Evolutionary conservation across 2,797 vertebrate species (phyloP), one percentile per base, ranked within the genome.

Genomic region (Falco peregrinus): DNA sequence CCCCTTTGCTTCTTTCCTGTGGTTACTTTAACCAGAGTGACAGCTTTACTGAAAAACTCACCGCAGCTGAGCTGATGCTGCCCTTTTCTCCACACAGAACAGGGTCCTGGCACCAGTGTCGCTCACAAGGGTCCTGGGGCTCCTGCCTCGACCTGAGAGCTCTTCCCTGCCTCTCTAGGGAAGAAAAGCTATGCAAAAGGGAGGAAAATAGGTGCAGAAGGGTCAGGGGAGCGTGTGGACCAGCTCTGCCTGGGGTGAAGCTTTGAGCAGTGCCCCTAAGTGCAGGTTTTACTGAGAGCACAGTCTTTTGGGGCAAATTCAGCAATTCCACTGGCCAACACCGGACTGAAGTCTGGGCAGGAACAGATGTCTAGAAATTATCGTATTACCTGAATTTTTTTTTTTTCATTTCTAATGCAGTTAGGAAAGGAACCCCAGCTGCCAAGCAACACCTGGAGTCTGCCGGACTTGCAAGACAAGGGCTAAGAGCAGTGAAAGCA

Each of bases 41-140:
- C 94, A 96, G 95, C 94, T 87, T 97, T 97, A 96, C 97, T 94
- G 97, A 97, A 97, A 98, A 96, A 89, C 75, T 96, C 95, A 69
- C 95, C 97, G 53, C 96, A 96, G 93, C 54, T 16, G 84, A 93
- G 93, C 94, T 94, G 91, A 80, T 11, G 2, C 24, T 84, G 73
- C 73, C 48, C 56, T 80, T 91, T 68, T 29, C 89, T 67, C 33
- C 4, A 0, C 0, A 18, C 69, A 12, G 16, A 60, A n/a, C 74
- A 84, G 65, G 68, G 37, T 54, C 17, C 51, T 16, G n/a, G 50
- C 70, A 33, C 63, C 0, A 1, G 16, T 29, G 56, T 53, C 0
- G 1, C 15, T 70, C 61, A 15, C 0, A 2, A 47, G 25, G 48
- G 37, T 51, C 80, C 64, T 8, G 0, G 2, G 33, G 31, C 31